phyloP scores from a whole-genome alignment of 2,888 invertebrate genomes.

The Nipponacmea schrenckii region DNA sequence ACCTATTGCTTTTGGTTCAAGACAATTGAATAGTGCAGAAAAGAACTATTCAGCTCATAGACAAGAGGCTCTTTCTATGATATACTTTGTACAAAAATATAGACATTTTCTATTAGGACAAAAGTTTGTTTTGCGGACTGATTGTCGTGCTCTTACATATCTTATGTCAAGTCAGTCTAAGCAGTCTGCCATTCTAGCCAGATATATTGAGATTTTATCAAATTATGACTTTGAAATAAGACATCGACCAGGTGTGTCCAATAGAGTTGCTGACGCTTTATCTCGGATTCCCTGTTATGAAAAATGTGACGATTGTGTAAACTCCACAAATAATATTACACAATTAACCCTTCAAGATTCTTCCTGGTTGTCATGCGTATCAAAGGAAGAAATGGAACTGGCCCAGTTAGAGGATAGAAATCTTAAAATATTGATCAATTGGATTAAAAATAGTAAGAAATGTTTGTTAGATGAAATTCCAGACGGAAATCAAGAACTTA shows the following conservation, averaged over 20 bases:
- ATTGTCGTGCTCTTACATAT: background rate
- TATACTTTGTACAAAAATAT: background rate
- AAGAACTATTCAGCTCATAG: slow-evolving; percentile 1
- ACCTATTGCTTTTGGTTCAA: background rate
- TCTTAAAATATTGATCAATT: background rate
- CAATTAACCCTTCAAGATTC: background rate
- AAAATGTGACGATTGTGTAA: slow-evolving; percentile 1
- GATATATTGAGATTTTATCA: background rate
- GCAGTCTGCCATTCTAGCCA: background rate
- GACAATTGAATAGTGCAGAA: background rate
- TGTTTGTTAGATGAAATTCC: background rate
- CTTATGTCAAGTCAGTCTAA: background rate
- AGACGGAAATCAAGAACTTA: background rate
- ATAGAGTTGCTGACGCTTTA: slow-evolving; percentile 1
- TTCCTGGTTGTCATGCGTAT: background rate
- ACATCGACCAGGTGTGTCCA: background rate
- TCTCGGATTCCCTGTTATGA: background rate
- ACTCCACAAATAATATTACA: background rate
- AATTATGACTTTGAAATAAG: background rate
- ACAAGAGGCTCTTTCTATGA: slow-evolving; percentile 6
- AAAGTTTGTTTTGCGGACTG: background rate
- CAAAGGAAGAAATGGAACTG: background rate
- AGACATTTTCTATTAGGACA: background rate
- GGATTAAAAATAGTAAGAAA: background rate
- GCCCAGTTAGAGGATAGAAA: background rate